phyloP scores from a whole-genome alignment of 1,140 invertebrate species.

The Adoxophyes honmai region DNA sequence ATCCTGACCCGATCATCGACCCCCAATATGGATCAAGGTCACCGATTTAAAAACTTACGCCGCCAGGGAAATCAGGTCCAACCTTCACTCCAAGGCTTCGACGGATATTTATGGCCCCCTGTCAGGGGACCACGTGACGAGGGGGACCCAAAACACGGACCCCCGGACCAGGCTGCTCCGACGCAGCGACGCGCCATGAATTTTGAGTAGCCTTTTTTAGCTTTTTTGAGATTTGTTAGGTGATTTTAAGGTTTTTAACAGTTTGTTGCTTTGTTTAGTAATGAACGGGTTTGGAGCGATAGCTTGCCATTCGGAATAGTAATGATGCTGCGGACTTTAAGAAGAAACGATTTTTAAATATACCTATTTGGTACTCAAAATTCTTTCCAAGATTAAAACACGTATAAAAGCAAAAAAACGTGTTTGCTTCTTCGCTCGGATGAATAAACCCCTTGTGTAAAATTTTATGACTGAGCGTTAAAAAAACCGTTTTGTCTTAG shows the following conservation, averaged over 20 bases:
- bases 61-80: slow-evolving; percentile 57
- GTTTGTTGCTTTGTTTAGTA: no score
- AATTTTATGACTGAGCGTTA: no score
- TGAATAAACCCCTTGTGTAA: no score
- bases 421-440: no score
- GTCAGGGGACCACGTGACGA: slow-evolving; percentile 1
- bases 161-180: background rate
- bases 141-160: background rate
- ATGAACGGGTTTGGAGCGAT: no score
- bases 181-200: slow-evolving; percentile 34
- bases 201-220: slow-evolving; percentile 47
- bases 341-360: no score
- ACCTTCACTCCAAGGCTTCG: slow-evolving; percentile 25
- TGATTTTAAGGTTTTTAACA: background rate
- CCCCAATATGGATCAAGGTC: slow-evolving; percentile 3
- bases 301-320: no score
- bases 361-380: no score
- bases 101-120: slow-evolving; percentile 7
- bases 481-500: no score
- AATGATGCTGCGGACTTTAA: no score
- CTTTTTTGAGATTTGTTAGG: background rate
- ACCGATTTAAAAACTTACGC: background rate
- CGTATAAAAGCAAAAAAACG: no score
- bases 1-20: background rate
- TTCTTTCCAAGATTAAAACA: no score